A percentile compares a stretch with the other conserved stretches of the same genome.
phyloP scores from a whole-genome alignment of 2,113 vertebrate species.

The Casuarius casuarius region DNA sequence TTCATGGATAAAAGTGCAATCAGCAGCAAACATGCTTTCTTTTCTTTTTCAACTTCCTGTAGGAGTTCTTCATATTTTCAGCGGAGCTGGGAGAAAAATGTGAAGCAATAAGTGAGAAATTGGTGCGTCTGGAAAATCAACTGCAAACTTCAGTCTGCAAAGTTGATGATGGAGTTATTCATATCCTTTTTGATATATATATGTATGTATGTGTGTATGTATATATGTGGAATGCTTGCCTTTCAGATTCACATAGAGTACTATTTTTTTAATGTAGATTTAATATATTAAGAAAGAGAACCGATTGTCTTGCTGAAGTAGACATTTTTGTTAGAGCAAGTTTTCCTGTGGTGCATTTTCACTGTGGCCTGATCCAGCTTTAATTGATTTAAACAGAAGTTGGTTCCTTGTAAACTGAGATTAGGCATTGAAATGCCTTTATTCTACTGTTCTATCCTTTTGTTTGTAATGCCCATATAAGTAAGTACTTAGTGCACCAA shows the following conservation, averaged over 20 bases:
- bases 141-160: conserved; percentile 80
- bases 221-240: neutral
- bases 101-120: conserved; percentile 78
- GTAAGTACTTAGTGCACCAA: neutral
- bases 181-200: conserved; percentile 85
- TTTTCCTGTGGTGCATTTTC: neutral
- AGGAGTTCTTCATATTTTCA: conserved; percentile 71
- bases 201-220: neutral
- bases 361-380: neutral
- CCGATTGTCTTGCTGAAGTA: neutral
- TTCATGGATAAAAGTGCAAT: neutral
- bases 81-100: conserved; percentile 73
- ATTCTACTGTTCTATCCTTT: neutral
- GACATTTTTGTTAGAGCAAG: neutral
- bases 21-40: neutral
- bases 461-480: neutral
- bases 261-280: neutral
- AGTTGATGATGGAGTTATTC: conserved; percentile 82
- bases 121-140: conserved; percentile 86
- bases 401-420: neutral
- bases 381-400: neutral
- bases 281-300: neutral
- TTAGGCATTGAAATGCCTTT: neutral
- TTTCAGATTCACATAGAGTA: neutral
- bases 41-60: conserved; percentile 36